Evolutionary conservation across 2,797 vertebrate species (phyloP).

Genomic region (Poecile montanus): DNA sequence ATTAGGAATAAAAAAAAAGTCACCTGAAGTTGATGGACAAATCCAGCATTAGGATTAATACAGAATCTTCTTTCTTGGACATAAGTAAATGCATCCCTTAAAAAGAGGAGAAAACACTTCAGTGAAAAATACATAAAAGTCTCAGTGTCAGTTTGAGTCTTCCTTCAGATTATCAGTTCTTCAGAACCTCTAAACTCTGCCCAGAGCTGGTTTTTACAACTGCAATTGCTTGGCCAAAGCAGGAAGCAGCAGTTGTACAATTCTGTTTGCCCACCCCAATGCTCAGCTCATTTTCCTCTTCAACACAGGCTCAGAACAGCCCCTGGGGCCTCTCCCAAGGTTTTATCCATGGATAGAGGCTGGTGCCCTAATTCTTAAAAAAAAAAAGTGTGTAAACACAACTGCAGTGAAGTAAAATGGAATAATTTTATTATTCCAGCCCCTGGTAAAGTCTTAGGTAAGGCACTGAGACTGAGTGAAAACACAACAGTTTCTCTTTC

Average conservation of each 20-base stretch:
- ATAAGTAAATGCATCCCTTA: slow-evolving; percentile 95
- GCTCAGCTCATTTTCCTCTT: neutral
- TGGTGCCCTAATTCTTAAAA: neutral
- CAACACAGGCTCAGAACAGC: neutral
- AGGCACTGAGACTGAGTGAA: neutral
- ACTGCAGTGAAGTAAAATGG: neutral
- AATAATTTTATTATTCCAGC: neutral
- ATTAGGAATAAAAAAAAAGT: neutral
- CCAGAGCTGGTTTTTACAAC: neutral
- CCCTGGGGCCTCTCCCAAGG: neutral
- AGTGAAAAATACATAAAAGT: neutral
- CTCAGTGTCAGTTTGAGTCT: neutral
- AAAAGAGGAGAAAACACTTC: neutral
- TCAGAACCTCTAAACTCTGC: neutral
- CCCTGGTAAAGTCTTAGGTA: neutral
- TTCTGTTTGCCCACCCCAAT: neutral
- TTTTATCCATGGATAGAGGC: neutral
- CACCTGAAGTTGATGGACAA: slow-evolving; percentile 98
- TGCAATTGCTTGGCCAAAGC: neutral
- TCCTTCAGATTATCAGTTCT: neutral
- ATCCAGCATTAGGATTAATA: slow-evolving; percentile 99
- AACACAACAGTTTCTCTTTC: neutral
- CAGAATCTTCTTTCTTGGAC: slow-evolving; percentile 99
- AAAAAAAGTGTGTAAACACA: neutral
- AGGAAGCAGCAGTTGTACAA: neutral